Conservation (phyloP, 1,140 invertebrate genomes). For the Globodera ellingtonae region DNA sequence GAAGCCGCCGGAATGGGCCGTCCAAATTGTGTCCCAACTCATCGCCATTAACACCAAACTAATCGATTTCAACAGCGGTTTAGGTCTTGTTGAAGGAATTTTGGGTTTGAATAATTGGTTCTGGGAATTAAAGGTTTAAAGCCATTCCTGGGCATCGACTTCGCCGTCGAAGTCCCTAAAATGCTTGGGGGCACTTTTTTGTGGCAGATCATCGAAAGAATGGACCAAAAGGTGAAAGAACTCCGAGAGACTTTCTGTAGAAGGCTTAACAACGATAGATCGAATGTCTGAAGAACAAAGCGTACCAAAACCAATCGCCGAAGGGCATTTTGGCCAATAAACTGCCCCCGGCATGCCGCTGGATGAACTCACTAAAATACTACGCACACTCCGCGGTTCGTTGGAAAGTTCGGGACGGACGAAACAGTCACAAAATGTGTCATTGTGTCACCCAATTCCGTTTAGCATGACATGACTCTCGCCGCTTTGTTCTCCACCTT, state of each 20-base stretch:
- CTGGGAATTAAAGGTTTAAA: constrained; percentile 9
- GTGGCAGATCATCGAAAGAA: constrained; percentile 31
- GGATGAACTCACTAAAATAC: constrained; percentile 27
- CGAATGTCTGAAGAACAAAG: constrained; percentile 28
- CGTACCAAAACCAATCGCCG: neutral
- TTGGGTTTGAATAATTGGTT: neutral
- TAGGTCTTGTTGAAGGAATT: neutral
- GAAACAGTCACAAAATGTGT: neutral
- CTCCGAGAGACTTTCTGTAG: neutral
- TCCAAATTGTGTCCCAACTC: constrained; percentile 17
- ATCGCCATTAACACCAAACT: constrained; percentile 18
- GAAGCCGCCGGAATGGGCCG: constrained; percentile 26
- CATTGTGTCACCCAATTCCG: neutral
- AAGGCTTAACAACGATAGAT: neutral
- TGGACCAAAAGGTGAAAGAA: constrained; percentile 23
- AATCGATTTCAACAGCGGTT: constrained; percentile 22
- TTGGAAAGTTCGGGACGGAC: neutral
- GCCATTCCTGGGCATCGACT: constrained; percentile 26
- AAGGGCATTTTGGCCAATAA: neutral
- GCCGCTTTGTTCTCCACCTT: constrained; percentile 30
- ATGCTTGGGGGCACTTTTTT: constrained; percentile 28
- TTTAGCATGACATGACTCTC: constrained; percentile 36
- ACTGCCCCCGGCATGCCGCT: constrained; percentile 4
- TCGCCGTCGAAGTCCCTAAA: constrained; percentile 28
- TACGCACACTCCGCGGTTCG: constrained; percentile 29